Percentiles rank a stretch among this genome's conserved stretches.
Evolutionary conservation across 1,140 invertebrate genomes (phyloP).

Genomic region (Solenopsis fugax): DNA sequence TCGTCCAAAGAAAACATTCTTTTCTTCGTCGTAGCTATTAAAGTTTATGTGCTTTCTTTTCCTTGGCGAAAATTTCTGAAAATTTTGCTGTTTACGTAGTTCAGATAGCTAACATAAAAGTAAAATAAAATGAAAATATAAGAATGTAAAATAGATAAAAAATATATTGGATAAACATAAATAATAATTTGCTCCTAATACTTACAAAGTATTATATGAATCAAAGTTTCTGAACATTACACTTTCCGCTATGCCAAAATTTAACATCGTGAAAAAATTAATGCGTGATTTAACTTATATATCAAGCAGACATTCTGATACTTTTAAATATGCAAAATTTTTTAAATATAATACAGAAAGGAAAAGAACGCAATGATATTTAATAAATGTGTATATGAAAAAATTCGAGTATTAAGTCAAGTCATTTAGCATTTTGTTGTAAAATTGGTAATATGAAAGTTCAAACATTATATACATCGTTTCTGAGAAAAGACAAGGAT

Average conservation of each 20-base stretch:
- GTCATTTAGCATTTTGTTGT: not conserved
- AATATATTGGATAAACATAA: slow-evolving; percentile 31
- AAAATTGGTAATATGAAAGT: not conserved
- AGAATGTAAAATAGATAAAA: not conserved
- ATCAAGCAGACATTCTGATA: not conserved
- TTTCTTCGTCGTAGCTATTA: slow-evolving; percentile 75
- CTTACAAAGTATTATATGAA: not conserved
- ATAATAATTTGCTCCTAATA: not conserved
- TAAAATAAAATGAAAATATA: slow-evolving; percentile 18
- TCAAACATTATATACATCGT: not conserved
- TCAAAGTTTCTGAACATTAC: not conserved
- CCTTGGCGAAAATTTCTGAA: slow-evolving; percentile 80
- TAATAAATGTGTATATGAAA: not conserved
- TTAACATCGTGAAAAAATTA: not conserved
- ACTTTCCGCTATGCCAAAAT: not conserved
- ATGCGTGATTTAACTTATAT: not conserved
- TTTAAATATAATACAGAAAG: not conserved
- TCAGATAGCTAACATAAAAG: slow-evolving; percentile 63
- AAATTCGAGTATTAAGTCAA: not conserved
- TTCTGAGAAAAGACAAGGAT: not conserved
- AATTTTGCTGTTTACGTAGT: slow-evolving; percentile 62
- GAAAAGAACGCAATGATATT: not conserved
- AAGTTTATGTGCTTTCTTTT: slow-evolving; percentile 81
- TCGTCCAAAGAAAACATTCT: slow-evolving; percentile 61
- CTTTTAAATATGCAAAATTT: not conserved